Percentiles rank a stretch among this genome's conserved stretches.
phyloP scores from a whole-genome alignment of 2,797 vertebrate species.

The Galagoides demidoff region DNA sequence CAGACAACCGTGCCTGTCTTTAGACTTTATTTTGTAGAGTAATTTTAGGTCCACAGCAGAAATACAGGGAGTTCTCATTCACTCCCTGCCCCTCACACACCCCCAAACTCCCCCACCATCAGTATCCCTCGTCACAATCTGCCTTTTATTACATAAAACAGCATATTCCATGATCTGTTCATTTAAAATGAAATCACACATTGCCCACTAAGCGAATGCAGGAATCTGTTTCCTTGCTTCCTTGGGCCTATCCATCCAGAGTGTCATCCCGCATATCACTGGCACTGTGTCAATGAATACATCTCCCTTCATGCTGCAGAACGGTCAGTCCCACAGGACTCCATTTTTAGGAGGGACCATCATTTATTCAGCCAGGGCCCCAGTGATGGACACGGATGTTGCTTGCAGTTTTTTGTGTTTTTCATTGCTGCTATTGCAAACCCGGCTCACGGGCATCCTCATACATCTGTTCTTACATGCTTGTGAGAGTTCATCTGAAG shows the following conservation, averaged over 20 bases:
- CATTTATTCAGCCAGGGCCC: background rate
- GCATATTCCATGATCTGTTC: background rate
- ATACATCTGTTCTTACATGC: background rate
- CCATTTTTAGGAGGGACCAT: background rate
- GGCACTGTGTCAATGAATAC: fast-evolving
- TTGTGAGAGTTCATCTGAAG: background rate
- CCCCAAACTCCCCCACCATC: fast-evolving
- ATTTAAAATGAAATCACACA: background rate
- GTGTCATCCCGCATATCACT: fast-evolving
- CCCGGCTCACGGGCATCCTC: background rate
- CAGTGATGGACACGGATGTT: background rate
- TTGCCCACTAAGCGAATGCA: background rate
- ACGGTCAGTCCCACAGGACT: fast-evolving
- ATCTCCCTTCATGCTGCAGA: fast-evolving
- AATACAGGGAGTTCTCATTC: background rate
- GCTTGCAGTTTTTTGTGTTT: background rate
- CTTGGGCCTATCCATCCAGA: background rate
- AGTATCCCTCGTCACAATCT: background rate
- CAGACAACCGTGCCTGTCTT: background rate
- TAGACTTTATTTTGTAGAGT: background rate
- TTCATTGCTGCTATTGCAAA: background rate
- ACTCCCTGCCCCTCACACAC: too few relatives aligned
- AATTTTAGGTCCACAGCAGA: slow-evolving; percentile 34
- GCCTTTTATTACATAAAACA: background rate
- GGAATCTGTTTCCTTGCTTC: background rate